Conservation (phyloP, 2,888 invertebrate species). For the Oscheius myriophilus region DNA sequence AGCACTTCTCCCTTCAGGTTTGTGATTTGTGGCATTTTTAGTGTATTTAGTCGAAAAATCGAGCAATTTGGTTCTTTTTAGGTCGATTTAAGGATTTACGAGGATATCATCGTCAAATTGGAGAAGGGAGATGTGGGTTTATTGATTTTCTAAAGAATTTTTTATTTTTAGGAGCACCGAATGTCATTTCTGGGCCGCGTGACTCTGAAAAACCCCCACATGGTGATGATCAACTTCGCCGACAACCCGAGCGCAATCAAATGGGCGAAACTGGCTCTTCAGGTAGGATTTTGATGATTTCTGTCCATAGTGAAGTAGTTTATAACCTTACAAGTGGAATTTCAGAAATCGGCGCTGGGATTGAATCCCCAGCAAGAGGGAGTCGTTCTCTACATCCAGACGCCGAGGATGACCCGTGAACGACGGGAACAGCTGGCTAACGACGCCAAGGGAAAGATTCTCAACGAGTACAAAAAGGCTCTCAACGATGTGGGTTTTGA, state of each 20-base stretch:
- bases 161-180: constrained; percentile 47
- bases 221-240: constrained; percentile 65
- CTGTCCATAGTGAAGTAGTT: not conserved
- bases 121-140: constrained; percentile 53
- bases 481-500: constrained; percentile 56
- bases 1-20: constrained; percentile 40
- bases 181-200: constrained; percentile 58
- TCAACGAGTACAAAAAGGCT: constrained; percentile 63
- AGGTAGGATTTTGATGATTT: constrained; percentile 33
- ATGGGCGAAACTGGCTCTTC: constrained; percentile 56
- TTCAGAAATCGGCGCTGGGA: constrained; percentile 54
- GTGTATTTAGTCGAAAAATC: not conserved
- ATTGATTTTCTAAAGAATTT: constrained; percentile 1
- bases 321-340: not conserved
- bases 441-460: constrained; percentile 79
- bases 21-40: not conserved
- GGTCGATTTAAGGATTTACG: constrained; percentile 62
- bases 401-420: constrained; percentile 84
- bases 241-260: constrained; percentile 64
- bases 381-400: constrained; percentile 58
- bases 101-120: constrained; percentile 58
- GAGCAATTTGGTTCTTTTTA: constrained; percentile 3
- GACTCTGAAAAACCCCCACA: constrained; percentile 56
- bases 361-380: constrained; percentile 66
- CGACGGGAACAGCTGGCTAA: constrained; percentile 87